Evolutionary conservation across 92 coral and sea anemone species (phyloP), one percentile per base, ranked within the genome.

Genomic region (Porites lobata): DNA sequence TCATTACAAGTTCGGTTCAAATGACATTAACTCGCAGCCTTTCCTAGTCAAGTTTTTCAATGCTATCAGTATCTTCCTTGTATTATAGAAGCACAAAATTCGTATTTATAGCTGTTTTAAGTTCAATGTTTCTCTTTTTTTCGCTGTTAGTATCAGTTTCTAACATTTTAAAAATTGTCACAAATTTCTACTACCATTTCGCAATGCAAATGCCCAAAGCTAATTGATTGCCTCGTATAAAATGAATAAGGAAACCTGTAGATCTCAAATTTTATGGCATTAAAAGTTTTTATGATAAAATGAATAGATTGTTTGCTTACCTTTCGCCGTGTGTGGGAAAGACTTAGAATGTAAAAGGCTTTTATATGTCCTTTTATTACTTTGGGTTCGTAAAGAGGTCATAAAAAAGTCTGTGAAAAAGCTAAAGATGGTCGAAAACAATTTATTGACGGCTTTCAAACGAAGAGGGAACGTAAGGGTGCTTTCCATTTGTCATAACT

Each of bases 271-370:
- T 79, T 79, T 21, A 8, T 47, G 47, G 26, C 47, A 67, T 67
- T 67, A 38, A 67, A 67, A 67, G 72, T 79, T 79, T 74, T n/a
- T 38, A 78, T 29, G 56, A 59, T 63, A n/a, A 78, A 62, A 62
- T 63, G 13, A 50, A 47, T 3, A 79, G 8, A 18, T 9, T 58
- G 5, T 15, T 7, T 62, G 66, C 18, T 2, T 62, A 62, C 15
- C 13, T 15, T 62, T 62, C 7, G 1, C 66, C n/a, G 66, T 18
- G 66, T 62, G 47, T 38, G 7, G 47, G 4, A 38, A 38, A 38
- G 47, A 38, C 47, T 38, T 0, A 38, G 47, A 38, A 38, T 38
- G 47, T 38, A 38, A 38, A 4, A 0, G 7, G 47, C 5, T 38
- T 38, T 38, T 38, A 38, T 4, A 38, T 38, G 47, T 38, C 47